These are phyloP conservation scores for Amphiprion clarkii DNA, from an alignment of 2,797 vertebrate species.

Conservation along the genomic window DNA sequence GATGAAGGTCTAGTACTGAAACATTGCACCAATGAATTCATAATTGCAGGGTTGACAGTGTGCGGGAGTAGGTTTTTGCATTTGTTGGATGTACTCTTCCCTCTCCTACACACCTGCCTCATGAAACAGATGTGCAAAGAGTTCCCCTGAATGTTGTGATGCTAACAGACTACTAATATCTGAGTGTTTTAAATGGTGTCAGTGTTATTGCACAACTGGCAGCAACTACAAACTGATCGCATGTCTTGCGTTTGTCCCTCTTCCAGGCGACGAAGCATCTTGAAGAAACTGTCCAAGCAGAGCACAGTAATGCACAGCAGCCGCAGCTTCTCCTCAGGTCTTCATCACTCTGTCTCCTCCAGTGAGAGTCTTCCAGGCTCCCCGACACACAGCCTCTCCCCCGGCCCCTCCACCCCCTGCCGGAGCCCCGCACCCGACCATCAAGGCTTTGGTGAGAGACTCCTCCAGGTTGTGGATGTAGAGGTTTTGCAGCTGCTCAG, in stretches of 20 bases:
- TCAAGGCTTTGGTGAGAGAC: slow-evolving; percentile 82
- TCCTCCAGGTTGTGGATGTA: neutral
- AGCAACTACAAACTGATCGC: neutral
- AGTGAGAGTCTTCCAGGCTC: slow-evolving; percentile 97
- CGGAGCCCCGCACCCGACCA: slow-evolving; percentile 91
- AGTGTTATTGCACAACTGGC: no score
- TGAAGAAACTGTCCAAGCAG: slow-evolving; percentile 97
- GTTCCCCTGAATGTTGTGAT: no score
- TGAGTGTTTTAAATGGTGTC: no score
- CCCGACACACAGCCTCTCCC: slow-evolving; percentile 95
- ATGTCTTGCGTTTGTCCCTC: neutral
- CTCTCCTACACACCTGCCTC: no score
- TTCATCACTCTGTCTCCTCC: slow-evolving; percentile 96
- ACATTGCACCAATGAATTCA: no score
- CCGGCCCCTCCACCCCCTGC: slow-evolving; percentile 91
- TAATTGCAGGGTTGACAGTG: no score
- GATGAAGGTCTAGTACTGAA: no score
- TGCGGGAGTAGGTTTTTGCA: no score
- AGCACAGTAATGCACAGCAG: slow-evolving; percentile 92
- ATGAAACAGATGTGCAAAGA: no score
- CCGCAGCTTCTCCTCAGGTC: slow-evolving; percentile 95
- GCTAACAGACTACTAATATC: no score
- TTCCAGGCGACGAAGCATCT: slow-evolving; percentile 89
- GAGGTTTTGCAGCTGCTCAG: neutral
- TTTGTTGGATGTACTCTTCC: no score